phyloP scores from a whole-genome alignment of 2,888 invertebrate species.

The Hyposoter dolosus region DNA sequence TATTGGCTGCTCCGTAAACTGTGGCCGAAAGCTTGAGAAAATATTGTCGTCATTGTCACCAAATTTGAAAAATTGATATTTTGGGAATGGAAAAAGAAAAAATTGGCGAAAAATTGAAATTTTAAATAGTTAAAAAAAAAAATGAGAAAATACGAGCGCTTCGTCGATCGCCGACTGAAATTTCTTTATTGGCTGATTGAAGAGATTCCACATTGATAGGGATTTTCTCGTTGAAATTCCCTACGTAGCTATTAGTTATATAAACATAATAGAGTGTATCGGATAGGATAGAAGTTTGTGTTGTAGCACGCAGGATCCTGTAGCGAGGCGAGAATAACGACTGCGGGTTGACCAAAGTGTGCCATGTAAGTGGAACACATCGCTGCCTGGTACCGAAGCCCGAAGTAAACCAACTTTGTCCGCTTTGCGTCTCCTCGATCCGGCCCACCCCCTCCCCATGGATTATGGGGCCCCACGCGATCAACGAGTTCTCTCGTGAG shows the following conservation, averaged over 20 bases:
- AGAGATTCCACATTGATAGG: neutral
- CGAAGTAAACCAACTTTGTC: slow-evolving; percentile 83
- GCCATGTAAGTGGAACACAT: slow-evolving; percentile 84
- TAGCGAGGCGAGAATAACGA: slow-evolving; percentile 74
- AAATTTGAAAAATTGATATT: no score
- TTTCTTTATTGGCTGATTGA: neutral
- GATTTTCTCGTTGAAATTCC: neutral
- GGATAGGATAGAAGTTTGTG: slow-evolving; percentile 76
- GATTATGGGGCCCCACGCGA: slow-evolving; percentile 57
- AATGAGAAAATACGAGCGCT: neutral
- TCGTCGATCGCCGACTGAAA: neutral
- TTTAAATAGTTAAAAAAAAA: neutral
- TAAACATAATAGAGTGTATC: slow-evolving; percentile 40
- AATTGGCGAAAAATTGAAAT: neutral
- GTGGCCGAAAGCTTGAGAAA: neutral
- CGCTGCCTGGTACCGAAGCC: slow-evolving; percentile 83
- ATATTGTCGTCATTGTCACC: no score
- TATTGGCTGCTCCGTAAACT: neutral
- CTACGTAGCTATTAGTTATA: slow-evolving; percentile 20
- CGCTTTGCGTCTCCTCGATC: slow-evolving; percentile 75
- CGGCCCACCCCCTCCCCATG: slow-evolving; percentile 58
- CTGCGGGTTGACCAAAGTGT: slow-evolving; percentile 80
- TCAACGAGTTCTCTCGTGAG: slow-evolving; percentile 68
- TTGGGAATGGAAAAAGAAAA: neutral
- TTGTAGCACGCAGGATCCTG: slow-evolving; percentile 78